Base-by-base conservation (phyloP, 2,888 invertebrate species). In the Xestoiulus laeticollis region DNA sequence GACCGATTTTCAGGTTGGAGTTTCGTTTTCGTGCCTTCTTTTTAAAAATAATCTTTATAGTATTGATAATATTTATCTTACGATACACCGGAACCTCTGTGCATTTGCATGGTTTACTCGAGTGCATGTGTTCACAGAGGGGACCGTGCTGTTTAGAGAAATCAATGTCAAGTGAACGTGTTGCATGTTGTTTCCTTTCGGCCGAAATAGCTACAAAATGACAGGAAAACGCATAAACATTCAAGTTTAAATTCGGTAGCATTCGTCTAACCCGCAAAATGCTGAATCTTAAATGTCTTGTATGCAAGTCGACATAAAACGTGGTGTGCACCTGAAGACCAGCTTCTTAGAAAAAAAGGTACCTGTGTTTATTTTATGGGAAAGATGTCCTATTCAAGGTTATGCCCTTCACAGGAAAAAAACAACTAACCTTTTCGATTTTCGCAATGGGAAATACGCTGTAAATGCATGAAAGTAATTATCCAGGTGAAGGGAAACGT, bases 311-410 rank as follows among this genome's bases (percentile, higher is more conserved):
- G 78, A 78, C 26, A 30, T 78, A 78, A 78, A 30, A 30, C 12
- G 78, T 59, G 59, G 26, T 78, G 26, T 22, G 22, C 78, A 78
- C 30, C 12, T 78, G 78, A 78, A 78, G 78, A 78, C 78, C 30
- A 26, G 30, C 30, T 78, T 30, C 30, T 78, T 0, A 14, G 30
- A 78, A 78, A 78, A 22, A 12, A 1, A 78, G 78, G 26, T 78
- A 78, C 78, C 78, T 78, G 30, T 78, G 78, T 78, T 78, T 78
- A 78, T 78, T 78, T 78, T 78, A 78, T 78, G 78, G 78, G 78
- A 30, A 68, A 14, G 78, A 78, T 78, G 78, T 14, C 78, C 78
- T 26, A 78, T 26, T 78, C 78, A 78, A 78, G 78, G 78, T 30
- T 78, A 30, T 78, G 10, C 78, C 30, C 78, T 78, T 78, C 78